These are phyloP conservation scores for Prionailurus bengalensis DNA, from an alignment of 2,113 vertebrate genomes.

Conservation along the genomic window DNA sequence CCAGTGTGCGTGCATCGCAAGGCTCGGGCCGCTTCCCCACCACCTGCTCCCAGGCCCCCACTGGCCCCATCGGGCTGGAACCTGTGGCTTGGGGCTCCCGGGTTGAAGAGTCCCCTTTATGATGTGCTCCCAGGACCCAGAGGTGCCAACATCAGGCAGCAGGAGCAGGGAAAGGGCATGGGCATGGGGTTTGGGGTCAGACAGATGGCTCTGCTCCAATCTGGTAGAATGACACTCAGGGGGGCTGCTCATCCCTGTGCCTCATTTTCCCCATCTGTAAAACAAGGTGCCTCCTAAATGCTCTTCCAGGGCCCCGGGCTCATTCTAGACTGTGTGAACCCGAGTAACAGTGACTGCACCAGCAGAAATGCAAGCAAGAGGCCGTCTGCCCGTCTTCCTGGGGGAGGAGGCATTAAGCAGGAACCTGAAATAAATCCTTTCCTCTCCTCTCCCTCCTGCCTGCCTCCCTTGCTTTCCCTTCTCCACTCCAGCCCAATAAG, in stretches of 20 bases:
- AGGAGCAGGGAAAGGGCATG: not conserved
- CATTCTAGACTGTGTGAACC: not conserved
- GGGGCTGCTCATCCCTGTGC: not conserved
- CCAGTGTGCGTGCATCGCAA: rapidly evolving
- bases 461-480: not conserved
- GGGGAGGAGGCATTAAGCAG: not conserved
- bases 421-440: not conserved
- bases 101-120: not conserved
- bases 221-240: not conserved
- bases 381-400: not conserved
- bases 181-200: not conserved
- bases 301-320: not conserved
- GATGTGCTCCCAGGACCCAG: not conserved
- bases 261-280: not conserved
- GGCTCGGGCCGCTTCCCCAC: not conserved
- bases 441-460: not conserved
- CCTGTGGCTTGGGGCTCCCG: not conserved
- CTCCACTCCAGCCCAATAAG: not conserved
- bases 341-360: rapidly evolving
- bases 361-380: not conserved
- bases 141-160: not conserved
- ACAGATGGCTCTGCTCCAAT: not conserved
- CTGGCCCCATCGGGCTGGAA: not conserved
- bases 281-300: not conserved
- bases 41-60: not conserved